These are phyloP conservation scores for Platalea minor DNA, from an alignment of 2,797 vertebrate species.

Conservation along the genomic window DNA sequence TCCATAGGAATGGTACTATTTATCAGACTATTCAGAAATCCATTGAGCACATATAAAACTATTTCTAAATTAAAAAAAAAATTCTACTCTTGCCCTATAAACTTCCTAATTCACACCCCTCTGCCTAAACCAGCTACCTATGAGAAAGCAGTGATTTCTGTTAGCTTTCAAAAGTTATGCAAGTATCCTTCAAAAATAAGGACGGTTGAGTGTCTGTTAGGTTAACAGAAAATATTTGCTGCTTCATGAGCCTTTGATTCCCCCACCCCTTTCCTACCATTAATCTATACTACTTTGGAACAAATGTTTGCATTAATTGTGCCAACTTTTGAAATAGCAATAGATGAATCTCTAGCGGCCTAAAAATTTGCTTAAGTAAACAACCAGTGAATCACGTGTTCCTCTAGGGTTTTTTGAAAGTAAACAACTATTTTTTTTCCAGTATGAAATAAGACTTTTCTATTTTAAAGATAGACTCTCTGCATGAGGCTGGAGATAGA, in stretches of 20 bases:
- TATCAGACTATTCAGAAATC: neutral
- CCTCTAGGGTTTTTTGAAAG: constrained; percentile 9
- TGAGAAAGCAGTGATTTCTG: neutral
- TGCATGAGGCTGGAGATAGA: neutral
- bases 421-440: neutral
- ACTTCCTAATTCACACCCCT: neutral
- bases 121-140: neutral
- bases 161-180: neutral
- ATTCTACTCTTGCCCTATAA: neutral
- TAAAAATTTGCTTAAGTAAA: constrained; percentile 45
- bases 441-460: neutral
- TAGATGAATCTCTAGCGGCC: neutral
- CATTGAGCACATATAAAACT: neutral
- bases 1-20: neutral
- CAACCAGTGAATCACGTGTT: constrained; percentile 36
- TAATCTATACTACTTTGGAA: constrained; percentile 13
- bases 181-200: neutral
- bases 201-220: neutral
- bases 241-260: neutral
- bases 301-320: constrained; percentile 40
- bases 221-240: neutral
- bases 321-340: constrained; percentile 30
- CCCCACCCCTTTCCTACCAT: neutral
- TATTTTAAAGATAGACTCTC: neutral
- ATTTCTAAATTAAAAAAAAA: neutral